Evolutionary conservation across 2,888 invertebrate species (phyloP).

Genomic region (Limnephilus rhombicus): DNA sequence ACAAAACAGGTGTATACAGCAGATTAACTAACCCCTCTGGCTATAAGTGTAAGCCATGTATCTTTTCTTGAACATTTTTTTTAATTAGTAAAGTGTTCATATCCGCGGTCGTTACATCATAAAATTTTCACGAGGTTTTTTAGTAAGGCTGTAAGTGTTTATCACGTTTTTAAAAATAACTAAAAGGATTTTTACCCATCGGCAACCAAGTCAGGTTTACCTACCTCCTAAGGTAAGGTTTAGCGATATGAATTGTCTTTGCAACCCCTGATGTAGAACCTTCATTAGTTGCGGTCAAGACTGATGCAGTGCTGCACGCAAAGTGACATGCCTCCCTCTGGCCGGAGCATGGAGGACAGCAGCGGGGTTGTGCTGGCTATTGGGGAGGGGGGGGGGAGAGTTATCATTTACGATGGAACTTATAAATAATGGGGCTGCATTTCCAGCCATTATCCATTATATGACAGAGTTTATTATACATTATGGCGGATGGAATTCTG

Average conservation of each 20-base stretch:
- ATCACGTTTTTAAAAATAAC: no score
- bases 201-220: background rate
- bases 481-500: background rate
- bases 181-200: background rate
- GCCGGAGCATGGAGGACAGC: background rate
- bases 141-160: no score
- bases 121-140: no score
- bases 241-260: background rate
- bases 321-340: background rate
- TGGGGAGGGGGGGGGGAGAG: background rate
- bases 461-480: background rate
- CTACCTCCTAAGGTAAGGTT: background rate
- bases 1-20: no score
- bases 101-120: no score
- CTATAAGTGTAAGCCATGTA: no score
- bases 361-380: background rate
- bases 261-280: background rate
- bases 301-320: conserved; percentile 3
- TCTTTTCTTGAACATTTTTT: no score
- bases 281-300: conserved; percentile 16
- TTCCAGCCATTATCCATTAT: background rate
- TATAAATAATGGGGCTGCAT: background rate
- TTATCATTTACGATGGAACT: background rate
- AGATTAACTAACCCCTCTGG: no score
- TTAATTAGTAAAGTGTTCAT: no score